Conservation (phyloP, 2,888 invertebrate genomes). For the Macropis europaea region DNA sequence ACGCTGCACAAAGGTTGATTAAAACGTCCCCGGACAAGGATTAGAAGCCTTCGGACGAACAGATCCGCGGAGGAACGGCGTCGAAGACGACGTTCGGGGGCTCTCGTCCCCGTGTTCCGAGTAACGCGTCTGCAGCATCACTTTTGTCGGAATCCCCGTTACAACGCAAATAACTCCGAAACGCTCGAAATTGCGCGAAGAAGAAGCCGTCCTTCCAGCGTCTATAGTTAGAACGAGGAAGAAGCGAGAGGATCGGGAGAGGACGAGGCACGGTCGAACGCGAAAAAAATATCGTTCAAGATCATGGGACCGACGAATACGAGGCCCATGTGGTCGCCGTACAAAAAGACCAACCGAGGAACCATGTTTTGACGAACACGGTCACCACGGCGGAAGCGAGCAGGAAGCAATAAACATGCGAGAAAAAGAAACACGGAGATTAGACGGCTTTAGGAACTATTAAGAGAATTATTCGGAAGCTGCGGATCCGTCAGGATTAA, state of each 20-base stretch:
- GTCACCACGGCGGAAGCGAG: slow-evolving; percentile 37
- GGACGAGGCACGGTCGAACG: slow-evolving; percentile 1
- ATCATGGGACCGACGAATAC: slow-evolving; percentile 37
- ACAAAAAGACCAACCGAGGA: not conserved
- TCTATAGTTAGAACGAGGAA: slow-evolving; percentile 75
- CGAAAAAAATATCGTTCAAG: slow-evolving; percentile 52
- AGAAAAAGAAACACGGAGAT: slow-evolving; percentile 27
- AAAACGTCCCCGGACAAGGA: not conserved
- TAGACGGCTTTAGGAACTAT: slow-evolving; percentile 2
- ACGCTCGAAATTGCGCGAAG: slow-evolving; percentile 58
- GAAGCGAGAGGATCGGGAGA: slow-evolving; percentile 53
- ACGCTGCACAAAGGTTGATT: too few relatives aligned
- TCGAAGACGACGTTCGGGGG: slow-evolving; percentile 29
- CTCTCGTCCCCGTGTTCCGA: slow-evolving; percentile 33
- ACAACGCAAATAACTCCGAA: slow-evolving; percentile 65
- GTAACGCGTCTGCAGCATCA: slow-evolving; percentile 58
- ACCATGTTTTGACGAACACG: slow-evolving; percentile 36
- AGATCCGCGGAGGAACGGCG: slow-evolving; percentile 16
- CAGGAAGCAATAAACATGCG: slow-evolving; percentile 52
- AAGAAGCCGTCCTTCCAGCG: slow-evolving; percentile 61
- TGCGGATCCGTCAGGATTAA: slow-evolving; percentile 17
- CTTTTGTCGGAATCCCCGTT: slow-evolving; percentile 59
- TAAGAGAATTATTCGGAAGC: slow-evolving; percentile 4
- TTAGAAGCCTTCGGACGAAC: slow-evolving; percentile 7
- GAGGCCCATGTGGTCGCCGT: slow-evolving; percentile 40